Evolutionary conservation across 2,113 vertebrate species (phyloP).

Genomic region (Colaptes auratus): DNA sequence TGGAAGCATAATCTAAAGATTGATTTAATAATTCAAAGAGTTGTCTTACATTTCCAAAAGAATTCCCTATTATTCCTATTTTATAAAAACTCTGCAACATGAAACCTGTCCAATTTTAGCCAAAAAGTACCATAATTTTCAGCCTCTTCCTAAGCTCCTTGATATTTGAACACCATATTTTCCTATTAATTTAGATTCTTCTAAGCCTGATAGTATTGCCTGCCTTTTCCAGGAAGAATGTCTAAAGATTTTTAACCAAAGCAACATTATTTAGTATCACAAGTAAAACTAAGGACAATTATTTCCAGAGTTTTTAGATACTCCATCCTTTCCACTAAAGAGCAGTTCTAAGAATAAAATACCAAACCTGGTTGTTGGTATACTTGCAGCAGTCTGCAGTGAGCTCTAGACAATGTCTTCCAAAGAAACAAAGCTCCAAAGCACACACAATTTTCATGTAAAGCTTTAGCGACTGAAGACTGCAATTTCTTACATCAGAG

Average conservation of each 20-base stretch:
- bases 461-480: background rate
- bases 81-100: background rate
- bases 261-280: background rate
- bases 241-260: background rate
- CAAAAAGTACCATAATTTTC: background rate
- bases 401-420: background rate
- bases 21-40: background rate
- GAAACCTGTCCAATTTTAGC: background rate
- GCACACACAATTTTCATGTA: background rate
- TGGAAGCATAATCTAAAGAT: background rate
- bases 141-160: background rate
- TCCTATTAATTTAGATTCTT: background rate
- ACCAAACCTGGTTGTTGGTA: background rate
- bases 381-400: accelerated
- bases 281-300: background rate
- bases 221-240: background rate
- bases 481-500: background rate
- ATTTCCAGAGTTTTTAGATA: background rate
- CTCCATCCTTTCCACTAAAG: background rate
- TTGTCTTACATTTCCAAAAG: background rate
- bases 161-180: background rate
- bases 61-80: background rate
- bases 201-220: background rate
- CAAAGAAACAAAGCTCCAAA: background rate
- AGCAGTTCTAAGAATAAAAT: background rate